A percentile compares a stretch with the other conserved stretches of the same genome.
Conservation (phyloP, 2,888 invertebrate species). For the Microchrysa polita region DNA sequence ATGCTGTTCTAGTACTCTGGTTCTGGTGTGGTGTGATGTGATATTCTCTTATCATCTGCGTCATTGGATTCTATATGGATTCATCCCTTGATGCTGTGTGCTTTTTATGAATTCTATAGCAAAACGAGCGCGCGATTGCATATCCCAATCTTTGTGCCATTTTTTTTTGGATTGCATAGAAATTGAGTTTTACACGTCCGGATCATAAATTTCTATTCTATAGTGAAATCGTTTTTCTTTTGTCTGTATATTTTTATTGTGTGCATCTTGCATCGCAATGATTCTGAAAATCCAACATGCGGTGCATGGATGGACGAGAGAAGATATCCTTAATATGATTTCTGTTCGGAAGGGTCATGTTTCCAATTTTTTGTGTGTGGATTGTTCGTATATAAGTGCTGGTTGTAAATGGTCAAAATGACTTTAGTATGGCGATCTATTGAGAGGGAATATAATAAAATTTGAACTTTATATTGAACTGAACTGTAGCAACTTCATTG, state of each 20-base stretch:
- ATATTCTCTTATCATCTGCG: background rate
- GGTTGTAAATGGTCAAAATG: background rate
- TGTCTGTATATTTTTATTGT: conserved; percentile 32
- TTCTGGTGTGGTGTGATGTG: too few species aligned
- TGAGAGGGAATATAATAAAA: conserved; percentile 13
- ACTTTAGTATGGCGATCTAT: background rate
- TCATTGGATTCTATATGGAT: conserved; percentile 2
- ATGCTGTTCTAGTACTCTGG: too few species aligned
- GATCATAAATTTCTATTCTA: conserved; percentile 42
- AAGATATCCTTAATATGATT: conserved; percentile 30
- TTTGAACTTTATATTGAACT: conserved; percentile 28
- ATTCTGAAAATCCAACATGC: conserved; percentile 34
- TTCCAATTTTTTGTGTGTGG: background rate
- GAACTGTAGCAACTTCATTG: conserved; percentile 18
- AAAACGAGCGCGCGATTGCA: conserved; percentile 20
- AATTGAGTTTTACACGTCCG: conserved; percentile 44
- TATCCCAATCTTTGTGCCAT: too few species aligned
- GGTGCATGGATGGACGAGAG: background rate
- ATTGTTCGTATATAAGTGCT: conserved; percentile 1
- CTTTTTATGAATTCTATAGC: conserved; percentile 28
- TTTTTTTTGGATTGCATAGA: conserved; percentile 38
- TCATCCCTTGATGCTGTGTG: too few species aligned
- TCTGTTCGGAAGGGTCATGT: background rate
- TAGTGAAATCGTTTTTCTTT: conserved; percentile 18
- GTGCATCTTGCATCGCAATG: conserved; percentile 30